Percentiles rank a stretch among this genome's conserved stretches.
Evolutionary conservation across 2,113 vertebrate genomes (phyloP).

Genomic region (Erinaceus europaeus): DNA sequence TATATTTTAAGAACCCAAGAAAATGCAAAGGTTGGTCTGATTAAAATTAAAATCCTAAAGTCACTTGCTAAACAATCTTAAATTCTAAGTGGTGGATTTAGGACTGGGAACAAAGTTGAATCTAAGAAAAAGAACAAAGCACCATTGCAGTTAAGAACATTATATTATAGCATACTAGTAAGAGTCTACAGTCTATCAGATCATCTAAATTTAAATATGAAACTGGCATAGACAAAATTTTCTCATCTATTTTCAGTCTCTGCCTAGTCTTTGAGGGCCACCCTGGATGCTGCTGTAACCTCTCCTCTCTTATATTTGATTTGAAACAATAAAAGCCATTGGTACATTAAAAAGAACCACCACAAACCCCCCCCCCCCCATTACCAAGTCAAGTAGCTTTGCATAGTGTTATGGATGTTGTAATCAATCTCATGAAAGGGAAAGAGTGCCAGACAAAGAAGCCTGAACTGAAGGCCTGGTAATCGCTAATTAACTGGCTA

Average conservation of each 20-base stretch:
- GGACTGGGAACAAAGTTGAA: not conserved
- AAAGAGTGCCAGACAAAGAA: not conserved
- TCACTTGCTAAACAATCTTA: slow-evolving; percentile 10
- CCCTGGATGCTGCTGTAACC: too few relatives aligned
- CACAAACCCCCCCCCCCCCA: too few relatives aligned
- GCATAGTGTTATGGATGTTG: not conserved
- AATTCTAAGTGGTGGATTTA: not conserved
- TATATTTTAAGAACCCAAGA: too few relatives aligned
- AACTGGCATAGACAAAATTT: not conserved
- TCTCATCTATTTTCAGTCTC: too few relatives aligned
- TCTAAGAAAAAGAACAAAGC: not conserved
- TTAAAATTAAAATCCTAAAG: not conserved
- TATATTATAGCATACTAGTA: not conserved
- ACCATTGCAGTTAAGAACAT: not conserved
- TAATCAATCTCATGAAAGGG: not conserved
- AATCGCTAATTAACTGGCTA: too few relatives aligned
- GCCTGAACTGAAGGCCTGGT: not conserved
- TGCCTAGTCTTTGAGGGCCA: too few relatives aligned
- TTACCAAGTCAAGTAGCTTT: not conserved
- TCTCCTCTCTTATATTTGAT: too few relatives aligned
- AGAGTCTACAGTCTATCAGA: not conserved
- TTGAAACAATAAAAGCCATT: too few relatives aligned
- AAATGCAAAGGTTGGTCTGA: too few relatives aligned
- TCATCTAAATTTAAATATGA: not conserved
- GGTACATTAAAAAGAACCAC: too few relatives aligned